Conservation (phyloP, 2,888 invertebrate species). For the Nomada flava region DNA sequence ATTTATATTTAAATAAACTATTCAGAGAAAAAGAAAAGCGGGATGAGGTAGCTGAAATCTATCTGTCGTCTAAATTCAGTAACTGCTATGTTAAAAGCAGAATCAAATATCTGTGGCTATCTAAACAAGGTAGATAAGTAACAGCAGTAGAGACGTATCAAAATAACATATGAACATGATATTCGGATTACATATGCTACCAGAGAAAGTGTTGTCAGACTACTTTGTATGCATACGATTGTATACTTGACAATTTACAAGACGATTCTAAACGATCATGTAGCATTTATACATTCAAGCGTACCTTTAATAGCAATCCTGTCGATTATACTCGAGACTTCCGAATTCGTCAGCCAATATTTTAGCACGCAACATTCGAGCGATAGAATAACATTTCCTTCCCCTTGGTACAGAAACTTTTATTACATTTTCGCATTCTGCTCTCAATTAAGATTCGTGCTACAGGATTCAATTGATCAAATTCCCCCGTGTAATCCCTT, state of each 20-base stretch:
- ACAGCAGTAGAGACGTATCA: not conserved
- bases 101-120: not conserved
- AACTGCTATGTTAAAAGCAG: not conserved
- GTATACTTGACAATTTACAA: not conserved
- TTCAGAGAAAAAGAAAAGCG: not conserved
- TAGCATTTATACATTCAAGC: too few species aligned
- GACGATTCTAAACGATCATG: not conserved
- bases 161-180: constrained; percentile 5
- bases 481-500: too few species aligned
- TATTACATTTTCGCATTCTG: too few species aligned
- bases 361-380: too few species aligned
- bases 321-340: not conserved
- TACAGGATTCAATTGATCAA: too few species aligned
- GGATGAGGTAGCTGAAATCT: not conserved
- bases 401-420: too few species aligned
- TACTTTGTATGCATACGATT: not conserved
- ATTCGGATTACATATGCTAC: not conserved
- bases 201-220: constrained; percentile 5
- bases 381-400: too few species aligned
- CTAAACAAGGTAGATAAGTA: not conserved
- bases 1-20: too few species aligned
- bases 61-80: not conserved
- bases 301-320: too few species aligned
- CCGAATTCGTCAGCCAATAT: not conserved
- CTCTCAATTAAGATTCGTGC: too few species aligned